A percentile compares a stretch with the other conserved stretches of the same genome.
Evolutionary conservation across 2,113 vertebrate genomes (phyloP).

Genomic region (Ammodramus savannarum): DNA sequence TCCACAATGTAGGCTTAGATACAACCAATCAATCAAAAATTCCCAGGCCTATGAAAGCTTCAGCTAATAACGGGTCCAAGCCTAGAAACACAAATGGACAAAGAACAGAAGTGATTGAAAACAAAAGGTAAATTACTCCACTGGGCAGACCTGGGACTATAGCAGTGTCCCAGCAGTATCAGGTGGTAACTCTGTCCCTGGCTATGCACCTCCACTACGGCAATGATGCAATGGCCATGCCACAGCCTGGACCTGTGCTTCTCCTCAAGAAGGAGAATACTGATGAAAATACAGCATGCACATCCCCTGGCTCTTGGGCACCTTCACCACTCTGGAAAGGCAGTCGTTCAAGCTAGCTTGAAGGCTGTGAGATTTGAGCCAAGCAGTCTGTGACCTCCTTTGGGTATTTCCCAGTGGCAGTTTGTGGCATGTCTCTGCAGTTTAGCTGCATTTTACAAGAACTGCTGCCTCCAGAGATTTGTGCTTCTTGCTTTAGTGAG

Average conservation of each 20-base stretch:
- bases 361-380: background rate
- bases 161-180: background rate
- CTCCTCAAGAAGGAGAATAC: background rate
- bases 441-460: background rate
- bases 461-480: background rate
- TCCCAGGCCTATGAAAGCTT: background rate
- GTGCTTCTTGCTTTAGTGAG: background rate
- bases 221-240: background rate
- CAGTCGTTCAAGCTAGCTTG: background rate
- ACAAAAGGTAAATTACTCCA: background rate
- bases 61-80: background rate
- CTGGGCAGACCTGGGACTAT: background rate
- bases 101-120: background rate
- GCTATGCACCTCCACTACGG: fast-evolving
- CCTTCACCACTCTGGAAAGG: background rate
- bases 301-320: background rate
- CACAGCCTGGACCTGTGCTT: background rate
- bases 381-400: background rate
- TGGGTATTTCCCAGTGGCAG: background rate
- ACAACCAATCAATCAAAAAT: background rate
- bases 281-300: background rate
- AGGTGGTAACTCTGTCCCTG: background rate
- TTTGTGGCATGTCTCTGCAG: background rate
- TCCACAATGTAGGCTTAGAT: background rate
- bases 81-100: background rate